Base-by-base conservation (phyloP, 2,888 invertebrate species). In the Urechis unicinctus region DNA sequence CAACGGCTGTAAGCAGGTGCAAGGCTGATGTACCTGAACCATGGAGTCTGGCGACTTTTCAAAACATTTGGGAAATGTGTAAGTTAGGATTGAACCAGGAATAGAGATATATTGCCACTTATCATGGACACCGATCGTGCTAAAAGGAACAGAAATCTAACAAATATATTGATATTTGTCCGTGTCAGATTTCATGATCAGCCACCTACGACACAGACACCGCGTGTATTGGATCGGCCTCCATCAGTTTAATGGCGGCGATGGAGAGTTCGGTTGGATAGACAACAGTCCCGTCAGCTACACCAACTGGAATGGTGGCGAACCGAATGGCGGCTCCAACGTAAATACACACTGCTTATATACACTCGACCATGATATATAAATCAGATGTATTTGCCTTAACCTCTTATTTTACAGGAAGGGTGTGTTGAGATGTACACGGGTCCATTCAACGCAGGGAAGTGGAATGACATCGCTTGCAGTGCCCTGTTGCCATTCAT, bases 151-250 rank as follows among this genome's bases (percentile, higher is more conserved):
- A n/a, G n/a, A 24, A 4, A 17, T 5, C 1, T 17, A 44, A 25
- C n/a, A 46, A 28, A 22, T 41, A 21, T n/a, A 29, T 53, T 29
- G 9, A 9, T 6, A 25, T 49, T 26, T 17, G 9, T 36, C 43
- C 46, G 13, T 53, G 55, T 17, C 58, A 71, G 71, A 67, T 2
- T 68, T 69, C 45, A 44, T 71, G 6, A 29, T 31, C 17, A 50
- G 31, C 4, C 31, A 50, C 62, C 62, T 71, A 46, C 51, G 56
- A 2, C 56, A 59, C 4, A 58, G 63, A 45, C 42, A 51, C 31
- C 53, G 61, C 3, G 56, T 55, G 13, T 66, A 67, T 4, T 73
- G 72, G 72, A 67, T 71, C 48, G 72, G 72, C 1, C 61, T 73
- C 21, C 70, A 68, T 57, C 61, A 63, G 29, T 69, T 69, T 52